Evolutionary conservation across 2,888 invertebrate genomes (phyloP).

Genomic region (Xestia rhomboidea): DNA sequence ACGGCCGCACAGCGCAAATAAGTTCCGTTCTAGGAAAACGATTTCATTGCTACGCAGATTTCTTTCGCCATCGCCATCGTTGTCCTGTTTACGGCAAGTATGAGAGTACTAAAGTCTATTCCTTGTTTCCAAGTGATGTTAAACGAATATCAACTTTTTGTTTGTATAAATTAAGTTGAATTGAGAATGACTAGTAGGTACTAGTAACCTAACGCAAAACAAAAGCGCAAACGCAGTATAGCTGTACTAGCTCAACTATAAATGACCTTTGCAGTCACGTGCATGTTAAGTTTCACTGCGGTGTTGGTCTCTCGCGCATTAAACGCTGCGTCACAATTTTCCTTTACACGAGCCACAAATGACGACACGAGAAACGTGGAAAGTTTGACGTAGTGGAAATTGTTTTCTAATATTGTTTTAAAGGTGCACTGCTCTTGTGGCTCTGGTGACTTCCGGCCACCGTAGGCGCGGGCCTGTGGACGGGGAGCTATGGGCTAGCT

Average conservation of each 20-base stretch:
- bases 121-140: background rate
- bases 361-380: constrained; percentile 71
- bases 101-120: background rate
- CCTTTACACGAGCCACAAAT: constrained; percentile 69
- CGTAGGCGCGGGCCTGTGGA: too few species aligned
- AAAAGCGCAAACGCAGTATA: background rate
- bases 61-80: constrained; percentile 63
- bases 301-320: constrained; percentile 73
- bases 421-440: constrained; percentile 49
- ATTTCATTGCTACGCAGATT: constrained; percentile 68
- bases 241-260: constrained; percentile 22
- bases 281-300: constrained; percentile 72
- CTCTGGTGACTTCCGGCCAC: too few species aligned
- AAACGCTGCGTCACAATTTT: constrained; percentile 76
- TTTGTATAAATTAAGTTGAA: background rate
- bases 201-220: background rate
- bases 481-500: too few species aligned
- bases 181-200: background rate
- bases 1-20: constrained; percentile 48
- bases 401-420: constrained; percentile 54
- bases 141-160: background rate
- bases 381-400: constrained; percentile 67
- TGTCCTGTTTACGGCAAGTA: constrained; percentile 58
- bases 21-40: constrained; percentile 63
- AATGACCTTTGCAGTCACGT: constrained; percentile 62